phyloP scores from a whole-genome alignment of 2,113 vertebrate genomes.

The Petrocephalus microphthalmus region DNA sequence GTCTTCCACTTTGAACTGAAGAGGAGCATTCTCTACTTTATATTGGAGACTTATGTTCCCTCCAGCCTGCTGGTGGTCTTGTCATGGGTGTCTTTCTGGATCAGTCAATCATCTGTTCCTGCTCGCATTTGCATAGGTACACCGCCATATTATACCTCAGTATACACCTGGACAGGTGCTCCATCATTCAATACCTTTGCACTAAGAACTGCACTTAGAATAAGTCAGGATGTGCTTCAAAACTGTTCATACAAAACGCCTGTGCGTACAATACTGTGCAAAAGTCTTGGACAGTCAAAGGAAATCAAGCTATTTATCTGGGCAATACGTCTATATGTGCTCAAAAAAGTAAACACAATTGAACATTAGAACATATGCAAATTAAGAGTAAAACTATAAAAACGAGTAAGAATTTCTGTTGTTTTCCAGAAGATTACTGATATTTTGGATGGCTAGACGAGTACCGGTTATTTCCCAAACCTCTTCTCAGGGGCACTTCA shows the following conservation, averaged over 20 bases:
- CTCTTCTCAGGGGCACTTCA: not conserved
- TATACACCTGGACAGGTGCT: not conserved
- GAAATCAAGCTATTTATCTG: not conserved
- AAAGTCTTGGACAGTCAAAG: not conserved
- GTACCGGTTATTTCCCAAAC: not conserved
- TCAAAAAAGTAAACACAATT: not conserved
- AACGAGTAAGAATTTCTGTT: not conserved
- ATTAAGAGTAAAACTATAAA: not conserved
- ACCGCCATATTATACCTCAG: not conserved
- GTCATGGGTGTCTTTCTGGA: constrained; percentile 89
- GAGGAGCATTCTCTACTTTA: constrained; percentile 84
- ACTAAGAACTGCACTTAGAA: not conserved
- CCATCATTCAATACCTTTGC: not conserved
- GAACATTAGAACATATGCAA: not conserved
- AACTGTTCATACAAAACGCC: not conserved
- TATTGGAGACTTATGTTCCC: constrained; percentile 82
- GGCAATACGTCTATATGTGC: not conserved
- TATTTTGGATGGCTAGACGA: not conserved
- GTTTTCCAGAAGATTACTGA: not conserved
- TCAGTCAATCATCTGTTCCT: constrained; percentile 81
- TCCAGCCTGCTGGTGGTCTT: constrained; percentile 81
- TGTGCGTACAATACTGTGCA: not conserved
- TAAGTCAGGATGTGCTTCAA: not conserved
- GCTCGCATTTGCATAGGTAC: constrained; percentile 84
- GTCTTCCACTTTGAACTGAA: constrained; percentile 84